Percentiles rank a stretch among this genome's conserved stretches.
These are phyloP conservation scores for Andricus quercusramuli DNA, from an alignment of 2,888 invertebrate species.

Conservation along the genomic window DNA sequence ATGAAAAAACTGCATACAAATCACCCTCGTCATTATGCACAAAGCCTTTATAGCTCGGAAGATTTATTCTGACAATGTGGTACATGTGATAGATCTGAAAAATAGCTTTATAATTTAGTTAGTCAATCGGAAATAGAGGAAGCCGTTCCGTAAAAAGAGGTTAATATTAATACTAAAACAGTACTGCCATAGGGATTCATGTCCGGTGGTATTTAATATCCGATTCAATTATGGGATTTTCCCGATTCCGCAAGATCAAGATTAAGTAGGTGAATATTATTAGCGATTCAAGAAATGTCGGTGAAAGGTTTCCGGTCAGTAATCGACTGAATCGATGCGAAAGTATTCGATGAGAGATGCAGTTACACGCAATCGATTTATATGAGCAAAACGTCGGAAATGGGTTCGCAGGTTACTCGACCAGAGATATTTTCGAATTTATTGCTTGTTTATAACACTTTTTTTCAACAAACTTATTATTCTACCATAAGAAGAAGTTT, in stretches of 20 bases:
- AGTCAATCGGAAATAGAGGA: not conserved
- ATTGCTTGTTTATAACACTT: not conserved
- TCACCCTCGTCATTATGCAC: not conserved
- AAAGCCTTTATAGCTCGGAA: not conserved
- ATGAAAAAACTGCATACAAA: not conserved
- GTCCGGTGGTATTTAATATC: not conserved
- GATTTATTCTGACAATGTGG: not conserved
- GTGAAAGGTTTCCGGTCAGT: constrained; percentile 30
- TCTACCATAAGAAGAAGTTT: not conserved
- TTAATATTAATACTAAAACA: not conserved
- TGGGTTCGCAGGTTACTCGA: not conserved
- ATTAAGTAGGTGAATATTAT: constrained; percentile 34
- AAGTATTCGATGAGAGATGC: not conserved
- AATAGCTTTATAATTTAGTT: not conserved
- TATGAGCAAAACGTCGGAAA: constrained; percentile 43
- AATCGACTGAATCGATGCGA: constrained; percentile 33
- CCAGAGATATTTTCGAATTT: not conserved
- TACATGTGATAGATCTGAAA: not conserved
- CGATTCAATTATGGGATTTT: not conserved
- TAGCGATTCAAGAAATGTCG: not conserved
- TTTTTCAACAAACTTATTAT: not conserved
- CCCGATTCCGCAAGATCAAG: not conserved
- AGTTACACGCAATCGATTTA: constrained; percentile 17
- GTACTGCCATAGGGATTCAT: not conserved
- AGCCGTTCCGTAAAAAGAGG: not conserved